Evolutionary conservation across 23 tunicate species (phyloP), one percentile per base, ranked within the genome.

Genomic region (Halocynthia roretzi): DNA sequence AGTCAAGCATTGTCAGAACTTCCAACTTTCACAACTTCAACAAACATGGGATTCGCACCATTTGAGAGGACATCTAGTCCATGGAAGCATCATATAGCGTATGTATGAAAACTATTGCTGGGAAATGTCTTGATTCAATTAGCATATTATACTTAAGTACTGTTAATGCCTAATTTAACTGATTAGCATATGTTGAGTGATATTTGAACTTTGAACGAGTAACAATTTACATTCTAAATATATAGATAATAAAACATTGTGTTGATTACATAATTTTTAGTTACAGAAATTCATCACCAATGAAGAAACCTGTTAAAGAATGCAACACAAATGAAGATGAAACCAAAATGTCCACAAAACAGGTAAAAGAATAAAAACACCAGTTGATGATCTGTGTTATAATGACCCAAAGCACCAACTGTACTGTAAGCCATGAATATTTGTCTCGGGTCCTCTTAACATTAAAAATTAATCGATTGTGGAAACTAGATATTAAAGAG

Each of bases 41-140:
- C 56, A 64, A 54, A 74, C 64, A 74, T 64, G 15, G 78, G 78
- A 74, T 74, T 74, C 31, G 78, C 78, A 12, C 78, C 78, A 7
- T 74, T 52, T n/a, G 78, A 74, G 23, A 54, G 78, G 18, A 74
- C 78, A 54, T 53, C 60, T 15, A 74, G 78, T 54, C 78, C 78
- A 0, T 74, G 78, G 78, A 74, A 74, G 4, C 78, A 74, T 74
- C 78, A 74, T 56, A n/a, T 74, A 18, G 48, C 78, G 78, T 74
- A 18, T 12, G 78, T 56, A 54, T 8, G 31, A 11, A 50, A 44
- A 71, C 51, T 15, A 11, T n/a, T 67, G 31, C 17, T 11, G 71
- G 20, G 12, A 15, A 67, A 67, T n/a, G 20, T 67, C 44, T 31
- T 31, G 44, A 31, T 31, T 31, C 44, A 31, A 31, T 1, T 31